These are phyloP conservation scores for Ophonus ardosiacus DNA, from an alignment of 2,888 invertebrate species.

Conservation along the genomic window DNA sequence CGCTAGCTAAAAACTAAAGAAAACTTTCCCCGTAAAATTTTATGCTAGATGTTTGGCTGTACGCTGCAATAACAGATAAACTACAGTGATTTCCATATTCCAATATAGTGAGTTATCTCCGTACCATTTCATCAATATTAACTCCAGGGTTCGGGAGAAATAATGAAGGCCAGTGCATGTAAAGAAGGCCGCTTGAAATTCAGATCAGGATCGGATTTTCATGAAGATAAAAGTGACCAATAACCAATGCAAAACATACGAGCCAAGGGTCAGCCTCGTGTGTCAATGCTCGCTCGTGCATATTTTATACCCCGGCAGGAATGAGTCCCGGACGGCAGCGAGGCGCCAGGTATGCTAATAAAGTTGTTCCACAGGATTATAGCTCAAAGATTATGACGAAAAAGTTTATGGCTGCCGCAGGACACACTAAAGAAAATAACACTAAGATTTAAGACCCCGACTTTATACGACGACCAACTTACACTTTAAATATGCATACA, in stretches of 20 bases:
- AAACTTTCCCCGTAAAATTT: slow-evolving; percentile 57
- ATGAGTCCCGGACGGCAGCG: slow-evolving; percentile 53
- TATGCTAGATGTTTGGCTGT: slow-evolving; percentile 34
- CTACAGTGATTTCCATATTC: slow-evolving; percentile 58
- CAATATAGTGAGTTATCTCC: neutral
- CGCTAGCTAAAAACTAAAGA: slow-evolving; percentile 52
- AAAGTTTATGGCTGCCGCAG: slow-evolving; percentile 62
- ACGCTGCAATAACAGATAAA: slow-evolving; percentile 54
- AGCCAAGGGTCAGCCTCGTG: neutral
- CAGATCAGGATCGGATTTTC: slow-evolving; percentile 59
- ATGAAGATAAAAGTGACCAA: slow-evolving; percentile 61
- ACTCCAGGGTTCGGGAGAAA: slow-evolving; percentile 5
- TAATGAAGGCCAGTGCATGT: slow-evolving; percentile 46
- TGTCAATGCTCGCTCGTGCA: slow-evolving; percentile 60
- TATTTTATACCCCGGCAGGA: slow-evolving; percentile 55
- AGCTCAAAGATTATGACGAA: slow-evolving; percentile 63
- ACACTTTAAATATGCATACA: slow-evolving; percentile 6
- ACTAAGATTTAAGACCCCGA: slow-evolving; percentile 53
- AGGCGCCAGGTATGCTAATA: slow-evolving; percentile 63
- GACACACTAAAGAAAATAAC: slow-evolving; percentile 61
- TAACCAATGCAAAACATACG: slow-evolving; percentile 60
- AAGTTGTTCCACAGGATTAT: slow-evolving; percentile 61
- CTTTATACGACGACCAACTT: slow-evolving; percentile 5
- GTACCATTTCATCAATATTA: neutral
- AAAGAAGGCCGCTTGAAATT: slow-evolving; percentile 53